Conservation (phyloP, 2,888 invertebrate genomes). For the Chirona hameri region DNA sequence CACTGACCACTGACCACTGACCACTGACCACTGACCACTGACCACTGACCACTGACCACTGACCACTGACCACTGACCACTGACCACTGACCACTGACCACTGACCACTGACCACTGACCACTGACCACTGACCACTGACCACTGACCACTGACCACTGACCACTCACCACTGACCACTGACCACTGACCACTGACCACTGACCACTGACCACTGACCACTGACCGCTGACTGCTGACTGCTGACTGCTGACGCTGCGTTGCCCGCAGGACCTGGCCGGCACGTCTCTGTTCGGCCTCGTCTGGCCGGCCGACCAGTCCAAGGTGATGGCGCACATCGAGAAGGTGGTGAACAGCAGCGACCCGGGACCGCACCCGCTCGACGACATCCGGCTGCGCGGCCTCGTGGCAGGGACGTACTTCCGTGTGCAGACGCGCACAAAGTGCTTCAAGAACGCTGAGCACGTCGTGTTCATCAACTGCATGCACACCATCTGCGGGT, state of each 20-base stretch:
- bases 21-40: not conserved
- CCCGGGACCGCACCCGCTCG: not conserved
- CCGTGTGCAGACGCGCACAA: constrained; percentile 9
- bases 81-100: too few relatives aligned
- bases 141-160: too few relatives aligned
- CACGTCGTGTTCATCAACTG: constrained; percentile 9
- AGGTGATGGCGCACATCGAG: not conserved
- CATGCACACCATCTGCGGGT: constrained; percentile 5
- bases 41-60: too few relatives aligned
- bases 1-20: too few relatives aligned
- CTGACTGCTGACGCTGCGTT: not conserved
- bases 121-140: not conserved
- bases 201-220: too few relatives aligned
- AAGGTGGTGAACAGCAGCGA: not conserved
- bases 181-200: too few relatives aligned
- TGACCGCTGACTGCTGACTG: too few relatives aligned
- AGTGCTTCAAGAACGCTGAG: constrained; percentile 2
- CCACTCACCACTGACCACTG: too few relatives aligned
- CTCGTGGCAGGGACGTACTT: not conserved
- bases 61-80: too few relatives aligned
- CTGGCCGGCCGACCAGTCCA: not conserved
- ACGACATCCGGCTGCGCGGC: not conserved
- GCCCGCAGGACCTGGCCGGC: constrained; percentile 2
- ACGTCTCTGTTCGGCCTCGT: not conserved
- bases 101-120: too few relatives aligned